These are phyloP conservation scores for Pardalotus punctatus DNA, from an alignment of 2,113 vertebrate genomes.

Conservation along the genomic window DNA sequence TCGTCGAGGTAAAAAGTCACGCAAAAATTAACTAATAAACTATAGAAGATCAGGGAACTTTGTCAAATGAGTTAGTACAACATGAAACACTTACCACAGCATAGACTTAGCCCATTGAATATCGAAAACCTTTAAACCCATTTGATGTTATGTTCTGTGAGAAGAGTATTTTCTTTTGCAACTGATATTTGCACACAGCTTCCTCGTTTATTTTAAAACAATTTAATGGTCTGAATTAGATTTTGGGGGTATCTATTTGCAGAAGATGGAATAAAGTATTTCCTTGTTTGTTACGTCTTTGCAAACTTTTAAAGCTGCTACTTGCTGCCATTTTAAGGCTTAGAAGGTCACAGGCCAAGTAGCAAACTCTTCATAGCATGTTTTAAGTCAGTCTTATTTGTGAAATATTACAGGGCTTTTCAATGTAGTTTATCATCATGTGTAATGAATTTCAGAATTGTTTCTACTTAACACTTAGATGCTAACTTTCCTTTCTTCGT, in stretches of 20 bases:
- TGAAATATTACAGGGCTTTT: neutral
- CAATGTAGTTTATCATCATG: accelerated
- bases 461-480: neutral
- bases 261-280: neutral
- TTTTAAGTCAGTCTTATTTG: neutral
- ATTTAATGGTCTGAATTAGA: neutral
- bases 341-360: neutral
- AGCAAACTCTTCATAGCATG: neutral
- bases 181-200: neutral
- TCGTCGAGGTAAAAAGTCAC: neutral
- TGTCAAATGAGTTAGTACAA: too few species aligned
- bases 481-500: neutral
- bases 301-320: neutral
- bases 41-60: neutral
- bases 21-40: neutral
- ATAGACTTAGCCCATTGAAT: too few species aligned
- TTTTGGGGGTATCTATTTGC: neutral
- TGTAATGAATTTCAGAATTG: neutral
- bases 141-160: neutral
- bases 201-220: neutral
- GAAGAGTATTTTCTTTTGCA: neutral
- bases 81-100: neutral
- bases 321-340: neutral
- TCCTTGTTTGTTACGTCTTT: neutral
- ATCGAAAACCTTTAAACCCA: neutral